Evolutionary conservation across 2,113 vertebrate species (phyloP).

Genomic region (Ceyx cyanopectus): DNA sequence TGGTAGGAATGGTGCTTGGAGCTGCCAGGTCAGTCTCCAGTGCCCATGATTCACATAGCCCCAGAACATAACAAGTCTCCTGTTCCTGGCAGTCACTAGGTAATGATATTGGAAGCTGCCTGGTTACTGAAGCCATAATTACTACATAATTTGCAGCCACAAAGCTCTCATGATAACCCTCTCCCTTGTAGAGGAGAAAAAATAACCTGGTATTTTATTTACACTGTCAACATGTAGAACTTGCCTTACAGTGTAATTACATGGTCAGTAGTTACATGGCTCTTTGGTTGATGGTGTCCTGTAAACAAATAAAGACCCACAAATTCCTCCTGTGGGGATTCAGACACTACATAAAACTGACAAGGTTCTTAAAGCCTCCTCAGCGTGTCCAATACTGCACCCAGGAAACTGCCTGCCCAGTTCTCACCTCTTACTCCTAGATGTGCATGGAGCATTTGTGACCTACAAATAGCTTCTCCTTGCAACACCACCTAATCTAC

Average conservation of each 20-base stretch:
- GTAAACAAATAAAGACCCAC: conserved; percentile 55
- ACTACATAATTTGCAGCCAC: background rate
- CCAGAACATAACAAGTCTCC: background rate
- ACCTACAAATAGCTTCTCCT: background rate
- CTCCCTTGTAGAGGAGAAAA: conserved; percentile 18
- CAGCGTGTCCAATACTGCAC: background rate
- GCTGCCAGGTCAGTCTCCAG: background rate
- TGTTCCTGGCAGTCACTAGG: background rate
- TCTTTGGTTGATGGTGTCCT: conserved; percentile 28
- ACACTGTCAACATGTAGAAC: conserved; percentile 55
- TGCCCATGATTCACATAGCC: background rate
- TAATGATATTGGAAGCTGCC: background rate
- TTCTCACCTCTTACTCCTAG: background rate
- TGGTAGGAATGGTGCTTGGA: background rate
- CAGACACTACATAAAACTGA: background rate
- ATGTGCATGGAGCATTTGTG: background rate
- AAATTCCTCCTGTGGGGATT: conserved; percentile 11
- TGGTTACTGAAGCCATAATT: conserved; percentile 58
- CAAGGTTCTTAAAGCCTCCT: background rate
- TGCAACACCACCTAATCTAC: background rate
- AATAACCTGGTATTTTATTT: conserved; percentile 67
- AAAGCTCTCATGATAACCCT: conserved; percentile 40
- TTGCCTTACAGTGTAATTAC: conserved; percentile 68
- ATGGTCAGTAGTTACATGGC: conserved; percentile 66
- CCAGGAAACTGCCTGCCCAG: accelerated